Conservation (phyloP, 2,113 vertebrate species). For the Antennarius striatus region DNA sequence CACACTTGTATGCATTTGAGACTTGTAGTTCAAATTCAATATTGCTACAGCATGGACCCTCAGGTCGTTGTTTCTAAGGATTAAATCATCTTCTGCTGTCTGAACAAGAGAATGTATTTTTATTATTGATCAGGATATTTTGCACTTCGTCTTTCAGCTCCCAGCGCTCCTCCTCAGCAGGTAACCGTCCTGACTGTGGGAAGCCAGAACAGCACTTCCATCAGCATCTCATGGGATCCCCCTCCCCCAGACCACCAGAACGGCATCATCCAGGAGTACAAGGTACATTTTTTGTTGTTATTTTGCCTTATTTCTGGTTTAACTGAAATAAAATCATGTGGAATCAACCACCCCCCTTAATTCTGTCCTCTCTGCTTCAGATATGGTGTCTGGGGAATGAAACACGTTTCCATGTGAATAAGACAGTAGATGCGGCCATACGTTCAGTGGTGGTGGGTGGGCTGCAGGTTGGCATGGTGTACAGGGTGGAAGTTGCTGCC, state of each 20-base stretch:
- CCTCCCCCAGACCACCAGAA: conserved; percentile 96
- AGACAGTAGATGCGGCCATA: conserved; percentile 96
- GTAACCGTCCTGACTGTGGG: conserved; percentile 95
- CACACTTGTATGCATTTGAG: no score
- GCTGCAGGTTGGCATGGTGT: conserved; percentile 92
- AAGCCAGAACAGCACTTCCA: conserved; percentile 96
- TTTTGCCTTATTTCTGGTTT: conserved; percentile 14
- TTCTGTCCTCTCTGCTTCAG: conserved; percentile 71
- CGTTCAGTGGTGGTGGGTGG: conserved; percentile 96
- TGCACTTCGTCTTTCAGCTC: conserved; percentile 82
- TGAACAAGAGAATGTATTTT: neutral
- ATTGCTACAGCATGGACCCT: neutral
- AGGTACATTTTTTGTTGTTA: conserved; percentile 76
- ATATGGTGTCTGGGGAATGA: conserved; percentile 99
- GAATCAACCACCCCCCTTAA: conserved; percentile 14
- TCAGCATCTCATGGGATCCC: conserved; percentile 98
- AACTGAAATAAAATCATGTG: neutral
- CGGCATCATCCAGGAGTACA: conserved; percentile 98
- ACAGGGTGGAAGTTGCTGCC: conserved; percentile 94
- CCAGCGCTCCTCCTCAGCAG: conserved; percentile 96
- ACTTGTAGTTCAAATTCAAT: no score
- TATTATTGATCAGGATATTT: conserved; percentile 34
- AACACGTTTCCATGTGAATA: conserved; percentile 97
- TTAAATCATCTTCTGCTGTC: no score
- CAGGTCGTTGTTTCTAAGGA: neutral